Conservation (phyloP, 2,113 vertebrate genomes). For the Panthera leo region DNA sequence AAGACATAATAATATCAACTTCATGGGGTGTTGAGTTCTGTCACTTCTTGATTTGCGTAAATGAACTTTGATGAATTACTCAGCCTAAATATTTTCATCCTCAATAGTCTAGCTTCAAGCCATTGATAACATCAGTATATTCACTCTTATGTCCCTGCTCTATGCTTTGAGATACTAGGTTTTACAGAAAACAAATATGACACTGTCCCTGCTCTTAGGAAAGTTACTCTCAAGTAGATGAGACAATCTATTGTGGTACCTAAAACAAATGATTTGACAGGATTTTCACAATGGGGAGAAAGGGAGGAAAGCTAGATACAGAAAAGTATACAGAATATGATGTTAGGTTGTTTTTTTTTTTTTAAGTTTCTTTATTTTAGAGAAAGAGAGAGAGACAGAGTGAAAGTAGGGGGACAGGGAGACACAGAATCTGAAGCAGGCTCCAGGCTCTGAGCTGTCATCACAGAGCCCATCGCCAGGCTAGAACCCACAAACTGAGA, state of each 20-base stretch:
- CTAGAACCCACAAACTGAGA: too few relatives aligned
- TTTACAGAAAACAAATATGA: not conserved
- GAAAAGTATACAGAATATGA: not conserved
- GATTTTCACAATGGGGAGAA: not conserved
- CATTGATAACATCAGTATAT: not conserved
- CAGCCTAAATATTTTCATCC: constrained; percentile 2
- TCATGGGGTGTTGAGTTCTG: not conserved
- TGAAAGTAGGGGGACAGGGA: too few relatives aligned
- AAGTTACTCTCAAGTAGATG: not conserved
- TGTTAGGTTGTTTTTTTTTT: too few relatives aligned
- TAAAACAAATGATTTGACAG: not conserved
- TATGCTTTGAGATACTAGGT: not conserved
- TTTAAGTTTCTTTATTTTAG: too few relatives aligned
- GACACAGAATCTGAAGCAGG: too few relatives aligned
- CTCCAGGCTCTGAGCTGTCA: too few relatives aligned
- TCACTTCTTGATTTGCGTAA: not conserved
- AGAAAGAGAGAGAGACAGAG: too few relatives aligned
- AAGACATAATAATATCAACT: not conserved
- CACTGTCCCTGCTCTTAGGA: not conserved
- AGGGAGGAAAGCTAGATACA: not conserved
- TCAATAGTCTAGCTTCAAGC: not conserved
- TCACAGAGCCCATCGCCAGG: too few relatives aligned
- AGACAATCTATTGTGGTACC: not conserved
- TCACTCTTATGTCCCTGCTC: not conserved
- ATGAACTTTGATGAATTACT: not conserved